phyloP scores from a whole-genome alignment of 2,888 invertebrate species.

The Ischnus inquisitorius region DNA sequence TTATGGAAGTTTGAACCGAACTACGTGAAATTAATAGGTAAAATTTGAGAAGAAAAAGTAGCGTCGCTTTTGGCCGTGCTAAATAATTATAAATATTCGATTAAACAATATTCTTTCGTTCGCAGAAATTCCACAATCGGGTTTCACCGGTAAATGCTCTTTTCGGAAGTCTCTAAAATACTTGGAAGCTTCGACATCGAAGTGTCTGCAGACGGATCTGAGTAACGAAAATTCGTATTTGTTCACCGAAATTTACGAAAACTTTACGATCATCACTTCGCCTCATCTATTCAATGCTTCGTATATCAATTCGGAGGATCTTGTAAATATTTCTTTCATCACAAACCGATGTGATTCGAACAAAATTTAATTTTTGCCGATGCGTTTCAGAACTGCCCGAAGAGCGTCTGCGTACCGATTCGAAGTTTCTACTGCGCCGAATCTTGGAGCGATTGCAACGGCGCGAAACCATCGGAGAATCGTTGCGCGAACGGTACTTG shows the following conservation, averaged over 20 bases:
- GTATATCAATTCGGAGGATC: conserved; percentile 59
- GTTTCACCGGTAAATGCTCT: conserved; percentile 80
- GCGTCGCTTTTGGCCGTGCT: background rate
- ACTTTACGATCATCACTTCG: conserved; percentile 79
- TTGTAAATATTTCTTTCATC: conserved; percentile 49
- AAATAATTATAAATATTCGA: background rate
- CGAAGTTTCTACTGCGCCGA: conserved; percentile 76
- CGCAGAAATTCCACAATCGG: conserved; percentile 80
- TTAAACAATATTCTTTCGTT: conserved; percentile 22
- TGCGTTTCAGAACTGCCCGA: conserved; percentile 77
- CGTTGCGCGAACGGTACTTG: conserved; percentile 80
- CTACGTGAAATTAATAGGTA: conserved; percentile 50
- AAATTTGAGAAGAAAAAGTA: background rate
- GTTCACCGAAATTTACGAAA: conserved; percentile 80
- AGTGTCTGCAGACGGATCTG: conserved; percentile 84
- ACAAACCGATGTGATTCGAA: too few relatives aligned
- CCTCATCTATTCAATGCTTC: conserved; percentile 77
- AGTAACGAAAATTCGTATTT: conserved; percentile 82
- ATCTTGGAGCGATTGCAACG: conserved; percentile 77
- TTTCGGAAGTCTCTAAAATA: conserved; percentile 84
- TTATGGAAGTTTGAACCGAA: conserved; percentile 52
- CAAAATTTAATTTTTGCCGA: conserved; percentile 1
- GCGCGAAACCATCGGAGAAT: conserved; percentile 67
- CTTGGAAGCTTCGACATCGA: conserved; percentile 84
- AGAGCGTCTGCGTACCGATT: conserved; percentile 76